Evolutionary conservation across 2,113 vertebrate species (phyloP).

Genomic region (Meleagris gallopavo): DNA sequence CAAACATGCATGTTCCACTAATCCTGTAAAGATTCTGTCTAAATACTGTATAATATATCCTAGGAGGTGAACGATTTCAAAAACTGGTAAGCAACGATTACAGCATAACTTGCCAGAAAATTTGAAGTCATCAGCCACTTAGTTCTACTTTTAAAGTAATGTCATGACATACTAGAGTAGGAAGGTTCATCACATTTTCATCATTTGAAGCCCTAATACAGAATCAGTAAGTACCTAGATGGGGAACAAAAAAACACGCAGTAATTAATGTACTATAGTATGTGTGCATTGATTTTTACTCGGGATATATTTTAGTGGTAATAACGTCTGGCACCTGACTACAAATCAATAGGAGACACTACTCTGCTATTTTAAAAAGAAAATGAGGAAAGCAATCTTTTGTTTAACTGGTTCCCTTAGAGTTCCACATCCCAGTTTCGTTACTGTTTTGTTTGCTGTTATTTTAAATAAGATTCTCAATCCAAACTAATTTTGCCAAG

Average conservation of each 20-base stretch:
- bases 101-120: neutral
- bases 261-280: conserved; percentile 55
- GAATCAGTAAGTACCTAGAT: conserved; percentile 24
- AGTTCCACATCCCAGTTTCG: neutral
- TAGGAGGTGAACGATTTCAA: neutral
- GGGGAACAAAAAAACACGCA: neutral
- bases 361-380: neutral
- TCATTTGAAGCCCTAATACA: conserved; percentile 1
- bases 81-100: neutral
- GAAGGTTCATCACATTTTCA: neutral
- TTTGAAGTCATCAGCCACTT: neutral
- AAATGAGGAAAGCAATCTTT: neutral
- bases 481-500: neutral
- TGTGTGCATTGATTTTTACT: conserved; percentile 60
- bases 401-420: neutral
- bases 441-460: neutral
- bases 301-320: conserved; percentile 58
- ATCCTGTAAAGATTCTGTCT: neutral
- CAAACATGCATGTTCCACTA: neutral
- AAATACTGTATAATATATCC: neutral
- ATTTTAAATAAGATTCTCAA: neutral
- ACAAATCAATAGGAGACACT: conserved; percentile 57
- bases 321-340: conserved; percentile 52
- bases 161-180: neutral
- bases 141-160: neutral